phyloP scores from a whole-genome alignment of 2,888 invertebrate species.

The Tolmerus cingulatus region DNA sequence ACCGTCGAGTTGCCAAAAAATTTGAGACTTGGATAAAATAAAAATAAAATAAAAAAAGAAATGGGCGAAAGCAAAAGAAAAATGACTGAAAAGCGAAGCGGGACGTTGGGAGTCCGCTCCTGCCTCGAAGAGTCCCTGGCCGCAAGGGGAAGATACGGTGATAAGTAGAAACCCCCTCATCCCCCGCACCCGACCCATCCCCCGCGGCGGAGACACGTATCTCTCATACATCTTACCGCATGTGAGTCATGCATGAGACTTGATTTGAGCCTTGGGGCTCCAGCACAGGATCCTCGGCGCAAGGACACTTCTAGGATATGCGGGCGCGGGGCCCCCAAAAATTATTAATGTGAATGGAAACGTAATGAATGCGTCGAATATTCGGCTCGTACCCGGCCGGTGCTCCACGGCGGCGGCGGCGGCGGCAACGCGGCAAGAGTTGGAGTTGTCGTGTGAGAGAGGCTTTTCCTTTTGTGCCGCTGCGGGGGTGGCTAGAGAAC shows the following conservation, averaged over 20 bases:
- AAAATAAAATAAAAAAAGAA: too few species aligned
- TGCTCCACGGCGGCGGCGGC: background rate
- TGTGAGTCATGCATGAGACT: slow-evolving; percentile 49
- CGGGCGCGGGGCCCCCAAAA: slow-evolving; percentile 45
- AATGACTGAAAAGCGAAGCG: slow-evolving; percentile 1
- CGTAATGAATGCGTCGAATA: slow-evolving; percentile 48
- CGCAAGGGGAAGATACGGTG: slow-evolving; percentile 5
- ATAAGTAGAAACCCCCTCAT: background rate
- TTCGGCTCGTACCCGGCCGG: slow-evolving; percentile 40
- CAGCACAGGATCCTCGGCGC: background rate
- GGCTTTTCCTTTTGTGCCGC: slow-evolving; percentile 43
- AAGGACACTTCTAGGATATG: slow-evolving; percentile 14
- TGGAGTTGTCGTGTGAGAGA: slow-evolving; percentile 42
- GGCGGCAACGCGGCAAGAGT: background rate
- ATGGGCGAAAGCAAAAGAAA: slow-evolving; percentile 19
- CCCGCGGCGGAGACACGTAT: slow-evolving; percentile 41
- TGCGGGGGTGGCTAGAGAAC: slow-evolving; percentile 27
- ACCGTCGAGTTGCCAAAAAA: slow-evolving; percentile 37
- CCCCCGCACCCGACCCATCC: background rate
- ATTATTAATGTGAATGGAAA: slow-evolving; percentile 47
- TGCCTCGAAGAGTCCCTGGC: background rate
- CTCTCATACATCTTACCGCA: slow-evolving; percentile 42
- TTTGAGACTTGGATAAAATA: background rate
- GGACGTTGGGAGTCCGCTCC: background rate
- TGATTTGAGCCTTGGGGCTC: slow-evolving; percentile 44